Percentiles rank a stretch among this genome's conserved stretches.
Evolutionary conservation across 2,888 invertebrate genomes (phyloP).

Genomic region (Diploptera punctata): DNA sequence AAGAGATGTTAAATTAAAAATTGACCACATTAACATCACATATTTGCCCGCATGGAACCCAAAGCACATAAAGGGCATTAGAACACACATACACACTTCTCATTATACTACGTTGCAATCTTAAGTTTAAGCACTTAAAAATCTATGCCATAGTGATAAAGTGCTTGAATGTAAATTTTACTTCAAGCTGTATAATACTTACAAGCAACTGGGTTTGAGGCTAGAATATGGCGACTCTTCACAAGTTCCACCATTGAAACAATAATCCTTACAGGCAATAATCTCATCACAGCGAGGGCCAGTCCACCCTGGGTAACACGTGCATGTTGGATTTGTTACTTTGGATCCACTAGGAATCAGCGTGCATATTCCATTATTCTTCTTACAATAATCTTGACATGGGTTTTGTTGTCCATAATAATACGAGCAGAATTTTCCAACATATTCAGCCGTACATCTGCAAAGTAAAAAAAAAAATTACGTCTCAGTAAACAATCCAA

Average conservation of each 20-base stretch:
- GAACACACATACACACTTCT: too few species aligned
- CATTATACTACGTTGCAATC: too few species aligned
- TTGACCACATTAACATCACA: too few species aligned
- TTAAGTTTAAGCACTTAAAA: too few species aligned
- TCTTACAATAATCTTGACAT: slow-evolving; percentile 61
- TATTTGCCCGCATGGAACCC: too few species aligned
- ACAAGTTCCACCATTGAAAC: slow-evolving; percentile 63
- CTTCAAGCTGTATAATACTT: too few species aligned
- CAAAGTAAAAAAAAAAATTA: too few species aligned
- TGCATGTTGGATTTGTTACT: slow-evolving; percentile 57
- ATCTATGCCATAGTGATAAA: too few species aligned
- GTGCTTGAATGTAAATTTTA: too few species aligned
- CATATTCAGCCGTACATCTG: slow-evolving; percentile 62
- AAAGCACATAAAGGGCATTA: too few species aligned
- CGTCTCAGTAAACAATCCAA: too few species aligned
- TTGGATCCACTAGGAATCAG: slow-evolving; percentile 50
- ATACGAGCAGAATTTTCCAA: slow-evolving; percentile 63
- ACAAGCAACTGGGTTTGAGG: slow-evolving; percentile 54
- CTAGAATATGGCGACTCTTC: slow-evolving; percentile 52
- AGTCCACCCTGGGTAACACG: slow-evolving; percentile 63
- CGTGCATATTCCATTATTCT: slow-evolving; percentile 66
- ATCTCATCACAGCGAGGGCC: slow-evolving; percentile 63
- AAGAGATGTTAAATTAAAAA: too few species aligned
- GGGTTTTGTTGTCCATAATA: slow-evolving; percentile 68
- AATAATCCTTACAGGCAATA: slow-evolving; percentile 56